Conservation (phyloP, 2,113 vertebrate species). For the Pelecanoides urinatrix region DNA sequence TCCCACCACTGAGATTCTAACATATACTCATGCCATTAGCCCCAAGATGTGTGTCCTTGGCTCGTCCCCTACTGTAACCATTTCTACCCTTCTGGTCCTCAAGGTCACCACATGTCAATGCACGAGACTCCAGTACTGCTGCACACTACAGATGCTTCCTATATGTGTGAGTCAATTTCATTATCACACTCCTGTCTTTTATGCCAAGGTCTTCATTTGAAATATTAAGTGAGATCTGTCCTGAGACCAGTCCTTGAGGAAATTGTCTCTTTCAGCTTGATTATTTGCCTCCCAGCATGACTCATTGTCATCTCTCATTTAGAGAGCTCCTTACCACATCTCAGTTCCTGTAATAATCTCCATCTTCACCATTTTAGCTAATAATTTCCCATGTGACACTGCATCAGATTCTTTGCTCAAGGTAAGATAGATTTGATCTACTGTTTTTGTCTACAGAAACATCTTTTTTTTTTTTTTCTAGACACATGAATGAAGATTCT, state of each 20-base stretch:
- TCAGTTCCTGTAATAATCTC: slow-evolving; percentile 15
- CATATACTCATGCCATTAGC: not conserved
- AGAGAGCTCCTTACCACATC: not conserved
- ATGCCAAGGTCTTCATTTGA: not conserved
- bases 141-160: not conserved
- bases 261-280: slow-evolving; percentile 20
- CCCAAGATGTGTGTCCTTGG: not conserved
- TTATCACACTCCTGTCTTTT: not conserved
- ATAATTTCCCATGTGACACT: slow-evolving; percentile 23
- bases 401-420: slow-evolving; percentile 8
- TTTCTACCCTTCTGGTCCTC: not conserved
- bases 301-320: slow-evolving; percentile 8
- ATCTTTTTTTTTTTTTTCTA: not conserved
- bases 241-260: not conserved
- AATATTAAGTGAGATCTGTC: slow-evolving; percentile 2
- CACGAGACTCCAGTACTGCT: not conserved
- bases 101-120: not conserved
- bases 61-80: not conserved
- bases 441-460: not conserved
- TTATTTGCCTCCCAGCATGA: slow-evolving; percentile 21
- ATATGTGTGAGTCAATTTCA: not conserved
- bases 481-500: not conserved
- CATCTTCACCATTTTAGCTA: not conserved
- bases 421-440: slow-evolving; percentile 19
- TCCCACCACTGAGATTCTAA: not conserved